phyloP scores from a whole-genome alignment of 35 echinoderm and acorn worm genomes.

The Ophioderma brevispina region DNA sequence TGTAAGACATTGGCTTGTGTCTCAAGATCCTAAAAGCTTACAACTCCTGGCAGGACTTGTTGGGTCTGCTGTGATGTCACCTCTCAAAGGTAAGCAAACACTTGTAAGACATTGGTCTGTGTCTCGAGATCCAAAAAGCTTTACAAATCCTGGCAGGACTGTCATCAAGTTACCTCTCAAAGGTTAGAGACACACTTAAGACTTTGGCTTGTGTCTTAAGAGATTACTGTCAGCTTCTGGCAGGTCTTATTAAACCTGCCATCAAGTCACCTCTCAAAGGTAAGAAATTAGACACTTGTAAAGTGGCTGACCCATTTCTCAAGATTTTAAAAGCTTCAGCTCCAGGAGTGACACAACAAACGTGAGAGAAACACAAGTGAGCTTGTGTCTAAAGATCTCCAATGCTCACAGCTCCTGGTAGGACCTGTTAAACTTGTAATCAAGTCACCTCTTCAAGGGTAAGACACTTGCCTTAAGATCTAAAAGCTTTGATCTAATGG shows the following conservation, averaged over 20 bases:
- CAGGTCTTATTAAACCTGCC: conserved; percentile 86
- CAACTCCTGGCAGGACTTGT: conserved; percentile 92
- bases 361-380: no score
- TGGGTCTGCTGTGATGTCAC: conserved; percentile 94
- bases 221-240: no score
- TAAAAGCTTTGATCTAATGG: background rate
- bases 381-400: background rate
- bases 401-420: background rate
- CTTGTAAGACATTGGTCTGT: no score
- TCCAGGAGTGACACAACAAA: background rate
- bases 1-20: no score
- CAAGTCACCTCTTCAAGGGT: background rate
- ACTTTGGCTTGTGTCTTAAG: no score
- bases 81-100: conserved; percentile 97
- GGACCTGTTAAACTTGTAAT: background rate
- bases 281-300: no score
- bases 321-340: background rate
- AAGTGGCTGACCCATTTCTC: background rate
- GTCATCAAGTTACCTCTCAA: no score
- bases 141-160: no score
- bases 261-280: conserved; percentile 97
- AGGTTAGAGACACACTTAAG: no score
- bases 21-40: conserved; percentile 96
- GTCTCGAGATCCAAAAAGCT: no score
- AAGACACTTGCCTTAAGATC: background rate